These are phyloP conservation scores for Camelus bactrianus DNA, from an alignment of 2,113 vertebrate species.

Conservation along the genomic window DNA sequence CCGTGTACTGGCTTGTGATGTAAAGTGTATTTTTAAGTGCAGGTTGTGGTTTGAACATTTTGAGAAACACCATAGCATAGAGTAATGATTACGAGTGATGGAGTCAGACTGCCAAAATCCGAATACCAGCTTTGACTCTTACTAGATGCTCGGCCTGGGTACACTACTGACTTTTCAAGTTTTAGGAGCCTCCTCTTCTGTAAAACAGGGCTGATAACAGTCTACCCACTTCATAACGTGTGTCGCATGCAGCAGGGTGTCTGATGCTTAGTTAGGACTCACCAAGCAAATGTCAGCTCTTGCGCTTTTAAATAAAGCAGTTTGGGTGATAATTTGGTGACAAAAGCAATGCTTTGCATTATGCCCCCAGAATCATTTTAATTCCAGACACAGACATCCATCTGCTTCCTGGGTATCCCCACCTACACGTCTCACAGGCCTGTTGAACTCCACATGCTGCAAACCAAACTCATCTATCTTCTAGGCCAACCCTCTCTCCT, in stretches of 20 bases:
- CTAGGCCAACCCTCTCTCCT: neutral
- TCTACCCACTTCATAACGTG: neutral
- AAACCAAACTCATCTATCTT: neutral
- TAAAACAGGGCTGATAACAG: neutral
- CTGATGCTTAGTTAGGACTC: neutral
- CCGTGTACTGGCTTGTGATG: neutral
- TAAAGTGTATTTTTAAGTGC: neutral
- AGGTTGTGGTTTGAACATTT: neutral
- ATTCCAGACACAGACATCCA: neutral
- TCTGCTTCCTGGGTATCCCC: neutral
- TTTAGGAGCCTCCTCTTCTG: neutral
- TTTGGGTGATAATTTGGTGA: neutral
- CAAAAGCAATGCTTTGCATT: neutral
- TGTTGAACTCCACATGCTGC: neutral
- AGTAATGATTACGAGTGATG: neutral
- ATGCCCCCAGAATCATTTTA: slow-evolving; percentile 2
- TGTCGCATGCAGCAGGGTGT: neutral
- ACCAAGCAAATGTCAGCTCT: neutral
- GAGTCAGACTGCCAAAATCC: neutral
- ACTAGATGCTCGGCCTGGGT: neutral
- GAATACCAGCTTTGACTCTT: neutral
- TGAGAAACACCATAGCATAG: neutral
- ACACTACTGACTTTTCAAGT: neutral
- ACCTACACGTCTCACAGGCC: neutral
- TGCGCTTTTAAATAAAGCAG: neutral